phyloP scores from a whole-genome alignment of 2,888 invertebrate genomes.

The Drosophila neoperkinsi region DNA sequence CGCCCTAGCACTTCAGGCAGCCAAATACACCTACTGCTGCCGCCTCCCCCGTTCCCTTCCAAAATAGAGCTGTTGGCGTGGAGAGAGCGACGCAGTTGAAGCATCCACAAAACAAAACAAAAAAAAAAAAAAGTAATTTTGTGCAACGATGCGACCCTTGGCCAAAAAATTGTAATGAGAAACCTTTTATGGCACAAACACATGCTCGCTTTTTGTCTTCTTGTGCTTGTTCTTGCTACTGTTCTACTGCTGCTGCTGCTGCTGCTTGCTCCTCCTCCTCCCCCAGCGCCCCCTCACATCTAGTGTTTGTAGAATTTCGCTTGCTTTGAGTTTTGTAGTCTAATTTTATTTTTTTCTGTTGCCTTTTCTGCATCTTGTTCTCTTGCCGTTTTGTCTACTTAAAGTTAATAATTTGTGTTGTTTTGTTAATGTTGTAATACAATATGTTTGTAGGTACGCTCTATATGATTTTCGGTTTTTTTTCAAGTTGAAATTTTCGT shows the following conservation, averaged over 20 bases:
- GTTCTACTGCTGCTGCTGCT: conserved; percentile 8
- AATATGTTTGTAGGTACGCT: conserved; percentile 73
- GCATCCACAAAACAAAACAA: conserved; percentile 27
- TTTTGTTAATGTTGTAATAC: conserved; percentile 67
- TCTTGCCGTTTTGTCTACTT: conserved; percentile 63
- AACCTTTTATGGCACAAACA: conserved; percentile 77
- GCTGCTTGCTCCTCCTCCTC: not conserved
- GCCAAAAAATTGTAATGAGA: conserved; percentile 78
- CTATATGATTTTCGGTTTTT: conserved; percentile 52
- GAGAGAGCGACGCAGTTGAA: conserved; percentile 49
- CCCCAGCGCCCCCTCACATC: not conserved
- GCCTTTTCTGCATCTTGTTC: conserved; percentile 48
- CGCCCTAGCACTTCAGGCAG: conserved; percentile 20
- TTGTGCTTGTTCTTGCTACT: conserved; percentile 29
- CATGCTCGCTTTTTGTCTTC: conserved; percentile 70
- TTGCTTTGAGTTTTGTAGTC: conserved; percentile 69
- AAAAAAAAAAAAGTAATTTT: conserved; percentile 66
- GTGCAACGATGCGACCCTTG: conserved; percentile 78
- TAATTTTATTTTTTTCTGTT: conserved; percentile 70
- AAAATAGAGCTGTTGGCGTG: conserved; percentile 50
- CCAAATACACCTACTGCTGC: conserved; percentile 29
- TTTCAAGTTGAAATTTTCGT: conserved; percentile 31
- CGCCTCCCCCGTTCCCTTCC: not conserved
- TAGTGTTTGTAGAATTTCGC: conserved; percentile 35
- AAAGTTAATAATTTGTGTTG: conserved; percentile 72